Evolutionary conservation across 1,140 invertebrate genomes (phyloP).

Genomic region (Zaprionus kolodkinae): DNA sequence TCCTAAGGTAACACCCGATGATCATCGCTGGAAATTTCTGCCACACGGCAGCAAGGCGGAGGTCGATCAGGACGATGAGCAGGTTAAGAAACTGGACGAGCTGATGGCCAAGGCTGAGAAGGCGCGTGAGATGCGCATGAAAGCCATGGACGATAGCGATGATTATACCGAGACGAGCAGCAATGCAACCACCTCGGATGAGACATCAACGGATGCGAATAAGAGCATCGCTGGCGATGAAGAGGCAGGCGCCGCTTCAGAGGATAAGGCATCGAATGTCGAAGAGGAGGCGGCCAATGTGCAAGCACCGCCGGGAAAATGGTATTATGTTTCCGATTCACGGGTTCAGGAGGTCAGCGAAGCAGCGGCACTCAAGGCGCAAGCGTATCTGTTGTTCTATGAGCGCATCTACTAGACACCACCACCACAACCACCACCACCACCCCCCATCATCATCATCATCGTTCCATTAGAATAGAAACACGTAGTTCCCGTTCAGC

Average conservation of each 20-base stretch:
- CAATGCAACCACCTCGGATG: constrained; percentile 84
- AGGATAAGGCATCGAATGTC: not conserved
- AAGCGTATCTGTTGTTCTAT: constrained; percentile 99
- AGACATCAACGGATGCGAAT: constrained; percentile 67
- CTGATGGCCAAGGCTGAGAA: constrained; percentile 77
- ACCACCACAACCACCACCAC: not conserved
- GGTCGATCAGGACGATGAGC: constrained; percentile 78
- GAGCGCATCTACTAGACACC: constrained; percentile 90
- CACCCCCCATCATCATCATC: not conserved
- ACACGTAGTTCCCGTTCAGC: not conserved
- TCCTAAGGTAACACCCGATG: constrained; percentile 85
- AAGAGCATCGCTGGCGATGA: constrained; percentile 67
- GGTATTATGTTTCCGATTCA: constrained; percentile 97
- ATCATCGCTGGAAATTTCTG: constrained; percentile 89
- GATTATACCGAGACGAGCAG: constrained; percentile 85
- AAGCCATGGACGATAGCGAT: constrained; percentile 82
- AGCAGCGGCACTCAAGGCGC: constrained; percentile 91
- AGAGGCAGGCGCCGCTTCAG: not conserved
- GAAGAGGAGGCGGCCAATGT: constrained; percentile 78
- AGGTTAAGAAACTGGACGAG: constrained; percentile 74
- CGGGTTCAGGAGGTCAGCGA: constrained; percentile 92
- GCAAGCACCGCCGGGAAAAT: constrained; percentile 89
- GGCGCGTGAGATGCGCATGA: constrained; percentile 73
- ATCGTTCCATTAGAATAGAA: constrained; percentile 29
- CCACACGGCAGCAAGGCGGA: constrained; percentile 86